Conservation (phyloP, 2,113 vertebrate genomes). For the Melanocharis versteri region DNA sequence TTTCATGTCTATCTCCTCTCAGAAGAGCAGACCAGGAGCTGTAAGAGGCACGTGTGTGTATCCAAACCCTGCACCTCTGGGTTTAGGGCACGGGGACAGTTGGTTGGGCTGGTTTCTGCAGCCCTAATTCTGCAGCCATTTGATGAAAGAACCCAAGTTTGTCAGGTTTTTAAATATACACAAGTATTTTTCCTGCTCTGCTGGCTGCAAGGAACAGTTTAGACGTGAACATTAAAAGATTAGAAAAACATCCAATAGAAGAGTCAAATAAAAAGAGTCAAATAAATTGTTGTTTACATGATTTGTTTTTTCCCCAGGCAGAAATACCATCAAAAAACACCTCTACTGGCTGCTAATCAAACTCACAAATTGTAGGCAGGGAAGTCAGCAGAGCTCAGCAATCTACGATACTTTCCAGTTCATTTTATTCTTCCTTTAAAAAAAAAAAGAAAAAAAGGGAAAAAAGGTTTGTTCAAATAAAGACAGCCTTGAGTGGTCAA, state of each 20-base stretch:
- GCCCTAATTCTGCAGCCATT: neutral
- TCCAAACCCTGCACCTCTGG: neutral
- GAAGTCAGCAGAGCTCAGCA: neutral
- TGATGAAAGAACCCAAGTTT: neutral
- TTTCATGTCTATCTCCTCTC: neutral
- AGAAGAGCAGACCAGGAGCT: neutral
- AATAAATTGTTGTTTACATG: neutral
- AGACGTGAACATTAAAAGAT: accelerated
- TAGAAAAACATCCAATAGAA: neutral
- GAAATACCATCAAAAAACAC: neutral
- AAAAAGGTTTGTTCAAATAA: neutral
- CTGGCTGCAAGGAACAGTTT: neutral
- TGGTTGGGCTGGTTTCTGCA: neutral
- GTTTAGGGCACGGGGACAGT: neutral
- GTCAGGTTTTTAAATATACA: neutral
- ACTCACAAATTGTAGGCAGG: neutral
- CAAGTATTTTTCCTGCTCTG: neutral
- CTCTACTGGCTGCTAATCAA: neutral
- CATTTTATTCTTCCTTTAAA: neutral
- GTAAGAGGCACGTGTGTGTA: neutral
- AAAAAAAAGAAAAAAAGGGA: accelerated
- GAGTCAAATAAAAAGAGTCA: neutral
- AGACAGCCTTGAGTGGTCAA: too few species aligned
- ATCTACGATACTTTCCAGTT: neutral
- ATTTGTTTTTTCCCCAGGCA: neutral